A percentile compares a stretch with the other conserved stretches of the same genome.
phyloP scores from a whole-genome alignment of 1,140 invertebrate genomes.

The Penaeus indicus region DNA sequence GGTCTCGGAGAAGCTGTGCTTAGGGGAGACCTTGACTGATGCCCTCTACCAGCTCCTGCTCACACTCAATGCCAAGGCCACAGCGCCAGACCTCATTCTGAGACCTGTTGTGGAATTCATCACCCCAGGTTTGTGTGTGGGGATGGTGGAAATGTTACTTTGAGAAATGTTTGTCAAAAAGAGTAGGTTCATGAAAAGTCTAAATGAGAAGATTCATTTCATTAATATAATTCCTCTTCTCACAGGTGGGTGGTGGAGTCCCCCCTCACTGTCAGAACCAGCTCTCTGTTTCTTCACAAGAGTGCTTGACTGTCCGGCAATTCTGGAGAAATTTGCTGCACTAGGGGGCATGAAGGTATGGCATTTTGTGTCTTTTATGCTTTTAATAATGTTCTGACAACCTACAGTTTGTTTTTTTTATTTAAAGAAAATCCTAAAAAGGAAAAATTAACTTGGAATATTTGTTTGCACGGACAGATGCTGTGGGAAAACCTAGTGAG shows the following conservation, averaged over 20 bases:
- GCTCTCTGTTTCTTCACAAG: constrained; percentile 82
- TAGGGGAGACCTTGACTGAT: constrained; percentile 77
- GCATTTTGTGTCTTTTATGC: background rate
- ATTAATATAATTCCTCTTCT: constrained; percentile 39
- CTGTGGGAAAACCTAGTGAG: constrained; percentile 71
- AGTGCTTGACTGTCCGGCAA: constrained; percentile 79
- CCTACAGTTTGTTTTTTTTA: background rate
- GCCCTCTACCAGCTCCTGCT: constrained; percentile 86
- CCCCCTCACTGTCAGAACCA: constrained; percentile 77
- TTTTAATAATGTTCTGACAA: background rate
- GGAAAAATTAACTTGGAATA: too few relatives aligned
- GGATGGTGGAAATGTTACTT: background rate
- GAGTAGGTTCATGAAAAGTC: too few relatives aligned
- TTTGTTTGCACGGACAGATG: constrained; percentile 66
- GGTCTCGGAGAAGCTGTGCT: constrained; percentile 68
- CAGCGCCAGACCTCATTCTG: constrained; percentile 80
- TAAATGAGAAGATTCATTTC: background rate
- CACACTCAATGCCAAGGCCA: constrained; percentile 79
- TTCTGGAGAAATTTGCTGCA: constrained; percentile 78
- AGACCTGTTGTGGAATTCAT: constrained; percentile 83
- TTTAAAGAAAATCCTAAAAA: background rate
- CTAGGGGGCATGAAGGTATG: constrained; percentile 72
- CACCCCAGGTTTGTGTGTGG: constrained; percentile 73
- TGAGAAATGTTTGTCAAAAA: too few relatives aligned
- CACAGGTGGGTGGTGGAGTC: constrained; percentile 63